phyloP scores from a whole-genome alignment of 1,140 invertebrate genomes.

The Halictus rubicundus region DNA sequence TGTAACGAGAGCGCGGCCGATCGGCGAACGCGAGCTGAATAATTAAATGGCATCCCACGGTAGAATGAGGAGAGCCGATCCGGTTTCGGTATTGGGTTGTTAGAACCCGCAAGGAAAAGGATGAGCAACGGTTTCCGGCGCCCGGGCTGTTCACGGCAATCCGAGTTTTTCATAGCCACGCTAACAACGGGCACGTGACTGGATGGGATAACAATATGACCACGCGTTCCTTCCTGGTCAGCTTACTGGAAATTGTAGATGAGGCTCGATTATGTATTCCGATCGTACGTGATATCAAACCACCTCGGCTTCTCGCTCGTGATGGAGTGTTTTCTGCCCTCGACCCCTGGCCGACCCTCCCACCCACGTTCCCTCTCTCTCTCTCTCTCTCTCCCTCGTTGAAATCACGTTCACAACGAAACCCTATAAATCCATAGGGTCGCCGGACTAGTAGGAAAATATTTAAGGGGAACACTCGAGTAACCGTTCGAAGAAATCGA shows the following conservation, averaged over 20 bases:
- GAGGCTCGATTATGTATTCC: conserved; percentile 76
- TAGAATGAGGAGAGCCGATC: background rate
- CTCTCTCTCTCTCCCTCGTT: conserved; percentile 7
- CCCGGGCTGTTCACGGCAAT: background rate
- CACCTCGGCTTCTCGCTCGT: conserved; percentile 63
- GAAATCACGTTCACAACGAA: conserved; percentile 36
- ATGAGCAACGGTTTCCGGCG: conserved; percentile 22
- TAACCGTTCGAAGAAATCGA: too few relatives aligned
- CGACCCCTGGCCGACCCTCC: conserved; percentile 43
- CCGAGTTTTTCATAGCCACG: conserved; percentile 43
- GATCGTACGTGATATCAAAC: conserved; percentile 74
- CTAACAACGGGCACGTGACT: conserved; percentile 61
- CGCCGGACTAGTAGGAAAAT: conserved; percentile 9
- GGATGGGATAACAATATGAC: conserved; percentile 57
- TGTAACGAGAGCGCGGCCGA: too few relatives aligned
- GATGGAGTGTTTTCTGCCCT: conserved; percentile 76
- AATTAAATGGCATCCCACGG: conserved; percentile 1
- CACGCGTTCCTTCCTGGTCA: conserved; percentile 62
- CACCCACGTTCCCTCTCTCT: background rate
- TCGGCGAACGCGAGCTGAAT: conserved; percentile 6
- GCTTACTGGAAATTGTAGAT: conserved; percentile 75
- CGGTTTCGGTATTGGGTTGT: background rate
- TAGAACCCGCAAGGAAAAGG: background rate
- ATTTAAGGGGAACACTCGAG: background rate
- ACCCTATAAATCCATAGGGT: conserved; percentile 35